These are phyloP conservation scores for Zoanthus sansibaricus DNA, from an alignment of 92 coral and sea anemone genomes.

Conservation along the genomic window DNA sequence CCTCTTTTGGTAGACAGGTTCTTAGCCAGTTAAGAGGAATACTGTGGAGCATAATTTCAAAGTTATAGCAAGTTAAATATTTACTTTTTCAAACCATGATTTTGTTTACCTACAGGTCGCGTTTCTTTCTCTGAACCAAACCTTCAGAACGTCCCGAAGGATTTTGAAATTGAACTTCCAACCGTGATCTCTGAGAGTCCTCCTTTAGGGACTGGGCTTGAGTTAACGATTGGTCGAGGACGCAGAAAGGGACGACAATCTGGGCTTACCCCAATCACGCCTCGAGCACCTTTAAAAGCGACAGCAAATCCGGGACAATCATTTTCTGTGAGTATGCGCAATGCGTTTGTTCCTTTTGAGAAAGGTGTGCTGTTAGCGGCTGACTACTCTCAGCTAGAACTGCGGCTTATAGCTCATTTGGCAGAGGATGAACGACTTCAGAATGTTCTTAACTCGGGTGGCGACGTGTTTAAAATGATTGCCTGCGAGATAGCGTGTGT, in stretches of 20 bases:
- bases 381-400: constrained; percentile 97
- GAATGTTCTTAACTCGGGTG: constrained; percentile 87
- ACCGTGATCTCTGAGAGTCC: constrained; percentile 86
- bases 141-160: constrained; percentile 95
- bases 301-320: constrained; percentile 54
- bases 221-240: constrained; percentile 56
- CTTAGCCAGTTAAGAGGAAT: no score
- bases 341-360: constrained; percentile 87
- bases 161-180: constrained; percentile 91
- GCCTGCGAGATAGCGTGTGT: constrained; percentile 88
- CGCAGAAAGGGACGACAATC: constrained; percentile 48
- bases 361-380: constrained; percentile 92
- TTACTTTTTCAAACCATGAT: no score
- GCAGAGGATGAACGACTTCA: constrained; percentile 84
- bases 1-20: no score
- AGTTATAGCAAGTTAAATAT: no score
- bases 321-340: constrained; percentile 97
- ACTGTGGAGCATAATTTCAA: no score
- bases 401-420: constrained; percentile 97
- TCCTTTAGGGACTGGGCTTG: constrained; percentile 71
- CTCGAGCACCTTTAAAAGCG: constrained; percentile 21
- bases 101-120: constrained; percentile 61
- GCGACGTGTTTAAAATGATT: constrained; percentile 97
- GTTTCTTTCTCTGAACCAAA: constrained; percentile 96
- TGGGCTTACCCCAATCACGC: constrained; percentile 41